A percentile compares a stretch with the other conserved stretches of the same genome.
phyloP scores from a whole-genome alignment of 2,797 vertebrate species.

The Tragopan temminckii region DNA sequence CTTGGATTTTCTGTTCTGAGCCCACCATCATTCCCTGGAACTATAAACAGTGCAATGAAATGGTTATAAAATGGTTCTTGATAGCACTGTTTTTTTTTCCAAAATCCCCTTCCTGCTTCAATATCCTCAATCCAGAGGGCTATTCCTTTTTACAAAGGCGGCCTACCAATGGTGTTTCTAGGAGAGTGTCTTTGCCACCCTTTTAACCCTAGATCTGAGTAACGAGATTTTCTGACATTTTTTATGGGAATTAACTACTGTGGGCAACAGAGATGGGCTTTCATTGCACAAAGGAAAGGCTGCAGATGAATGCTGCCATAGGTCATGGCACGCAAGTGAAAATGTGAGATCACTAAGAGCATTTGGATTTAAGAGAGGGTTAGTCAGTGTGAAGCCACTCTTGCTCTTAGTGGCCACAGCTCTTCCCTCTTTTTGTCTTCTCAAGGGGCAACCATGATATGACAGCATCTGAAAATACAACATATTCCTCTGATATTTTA shows the following conservation, averaged over 20 bases:
- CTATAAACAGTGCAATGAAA: background rate
- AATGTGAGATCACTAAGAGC: background rate
- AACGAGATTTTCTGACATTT: background rate
- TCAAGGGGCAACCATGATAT: background rate
- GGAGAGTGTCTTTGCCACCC: background rate
- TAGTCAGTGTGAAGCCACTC: background rate
- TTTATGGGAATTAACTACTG: background rate
- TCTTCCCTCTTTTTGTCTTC: background rate
- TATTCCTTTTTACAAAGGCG: background rate
- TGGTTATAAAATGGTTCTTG: background rate
- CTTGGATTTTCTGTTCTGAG: background rate
- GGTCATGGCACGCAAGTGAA: background rate
- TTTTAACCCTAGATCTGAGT: background rate
- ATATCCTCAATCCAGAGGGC: background rate
- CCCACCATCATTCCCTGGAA: background rate
- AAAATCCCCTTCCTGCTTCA: background rate
- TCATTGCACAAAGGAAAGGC: background rate
- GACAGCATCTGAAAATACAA: background rate
- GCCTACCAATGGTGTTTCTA: fast-evolving
- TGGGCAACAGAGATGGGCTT: background rate
- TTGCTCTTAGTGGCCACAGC: background rate
- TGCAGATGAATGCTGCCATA: background rate
- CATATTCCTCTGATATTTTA: background rate
- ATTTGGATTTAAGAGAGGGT: background rate
- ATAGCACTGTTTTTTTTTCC: background rate